Conservation (phyloP, 1,140 invertebrate species). For the Platorchestia sp. region DNA sequence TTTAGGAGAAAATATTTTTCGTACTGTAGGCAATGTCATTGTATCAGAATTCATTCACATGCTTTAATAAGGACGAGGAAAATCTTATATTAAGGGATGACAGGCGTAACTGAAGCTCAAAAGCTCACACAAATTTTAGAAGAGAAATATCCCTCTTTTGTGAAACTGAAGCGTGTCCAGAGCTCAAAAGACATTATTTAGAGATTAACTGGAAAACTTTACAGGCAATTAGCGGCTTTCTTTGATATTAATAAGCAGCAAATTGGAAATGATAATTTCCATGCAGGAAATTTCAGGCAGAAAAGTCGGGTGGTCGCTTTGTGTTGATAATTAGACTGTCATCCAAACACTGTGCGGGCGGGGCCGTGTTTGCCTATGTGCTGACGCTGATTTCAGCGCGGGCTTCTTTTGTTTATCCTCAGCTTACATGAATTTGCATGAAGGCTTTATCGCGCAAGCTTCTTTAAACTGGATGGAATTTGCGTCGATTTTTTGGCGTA, state of each 20-base stretch:
- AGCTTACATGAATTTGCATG: neutral
- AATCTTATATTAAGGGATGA: too few species aligned
- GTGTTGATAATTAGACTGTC: constrained; percentile 47
- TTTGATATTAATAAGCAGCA: constrained; percentile 32
- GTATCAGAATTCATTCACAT: too few species aligned
- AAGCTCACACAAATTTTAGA: too few species aligned
- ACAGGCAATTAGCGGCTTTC: neutral
- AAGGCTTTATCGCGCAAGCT: neutral
- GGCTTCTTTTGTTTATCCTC: neutral
- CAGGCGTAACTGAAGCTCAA: too few species aligned
- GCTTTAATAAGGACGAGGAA: too few species aligned
- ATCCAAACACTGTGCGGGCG: neutral
- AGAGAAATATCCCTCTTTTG: too few species aligned
- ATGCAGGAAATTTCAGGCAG: neutral
- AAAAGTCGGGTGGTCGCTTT: constrained; percentile 3
- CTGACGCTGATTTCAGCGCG: neutral
- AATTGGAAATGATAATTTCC: constrained; percentile 31
- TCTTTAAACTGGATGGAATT: neutral
- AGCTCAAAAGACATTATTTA: neutral
- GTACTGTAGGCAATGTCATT: too few species aligned
- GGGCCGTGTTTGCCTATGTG: neutral
- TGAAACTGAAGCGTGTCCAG: neutral
- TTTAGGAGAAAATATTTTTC: too few species aligned
- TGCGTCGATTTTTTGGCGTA: too few species aligned
- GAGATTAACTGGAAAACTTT: neutral